These are phyloP conservation scores for Heterodera filipjevi DNA, from an alignment of 2,888 invertebrate genomes.

Conservation along the genomic window DNA sequence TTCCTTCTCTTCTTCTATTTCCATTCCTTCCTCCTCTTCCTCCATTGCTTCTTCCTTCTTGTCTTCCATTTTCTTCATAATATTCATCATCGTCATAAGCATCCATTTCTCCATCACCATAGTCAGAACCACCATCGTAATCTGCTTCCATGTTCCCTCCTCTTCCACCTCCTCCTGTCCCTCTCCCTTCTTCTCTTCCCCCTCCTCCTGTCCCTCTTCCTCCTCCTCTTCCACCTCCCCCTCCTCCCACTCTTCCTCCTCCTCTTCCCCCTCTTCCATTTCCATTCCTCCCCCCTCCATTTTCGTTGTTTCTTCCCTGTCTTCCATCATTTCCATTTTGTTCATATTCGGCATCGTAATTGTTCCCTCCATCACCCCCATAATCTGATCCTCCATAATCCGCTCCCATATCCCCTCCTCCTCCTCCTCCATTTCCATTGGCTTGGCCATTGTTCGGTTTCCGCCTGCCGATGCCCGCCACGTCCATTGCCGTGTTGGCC, in stretches of 20 bases:
- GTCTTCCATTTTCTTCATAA: background rate
- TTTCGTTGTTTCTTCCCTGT: too few relatives aligned
- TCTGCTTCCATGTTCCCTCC: background rate
- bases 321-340: background rate
- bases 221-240: background rate
- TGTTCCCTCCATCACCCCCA: background rate
- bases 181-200: background rate
- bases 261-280: background rate
- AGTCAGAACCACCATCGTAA: background rate
- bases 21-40: background rate
- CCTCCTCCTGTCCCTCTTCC: background rate
- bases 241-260: background rate
- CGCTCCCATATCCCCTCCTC: background rate
- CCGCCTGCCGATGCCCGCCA: background rate
- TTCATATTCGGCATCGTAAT: background rate
- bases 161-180: background rate
- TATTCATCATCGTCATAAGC: background rate
- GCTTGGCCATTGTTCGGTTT: background rate
- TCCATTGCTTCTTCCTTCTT: background rate
- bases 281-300: too few relatives aligned
- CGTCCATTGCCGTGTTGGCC: slow-evolving; percentile 5
- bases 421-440: background rate
- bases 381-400: background rate
- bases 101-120: background rate
- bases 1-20: background rate